phyloP scores from a whole-genome alignment of 2,888 invertebrate genomes.

The Pseudeuparius sepicola region DNA sequence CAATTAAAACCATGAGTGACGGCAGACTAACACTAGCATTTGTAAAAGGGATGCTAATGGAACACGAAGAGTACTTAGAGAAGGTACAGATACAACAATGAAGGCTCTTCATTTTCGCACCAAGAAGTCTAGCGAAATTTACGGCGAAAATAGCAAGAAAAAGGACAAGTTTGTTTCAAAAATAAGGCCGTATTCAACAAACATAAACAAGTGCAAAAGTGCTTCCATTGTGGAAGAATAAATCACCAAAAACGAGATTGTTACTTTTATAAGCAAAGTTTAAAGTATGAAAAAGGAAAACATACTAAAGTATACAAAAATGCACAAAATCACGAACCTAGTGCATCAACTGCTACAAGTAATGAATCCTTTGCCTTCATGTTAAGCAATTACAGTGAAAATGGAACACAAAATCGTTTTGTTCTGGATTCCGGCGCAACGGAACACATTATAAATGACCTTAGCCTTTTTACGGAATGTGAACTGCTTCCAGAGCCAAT shows the following conservation, averaged over 20 bases:
- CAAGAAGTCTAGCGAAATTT: no score
- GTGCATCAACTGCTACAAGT: conserved; percentile 9
- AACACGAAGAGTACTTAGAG: conserved; percentile 16
- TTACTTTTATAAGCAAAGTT: no score
- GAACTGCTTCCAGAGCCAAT: conserved; percentile 10
- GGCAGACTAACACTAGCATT: conserved; percentile 15
- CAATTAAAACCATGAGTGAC: no score
- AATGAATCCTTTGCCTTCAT: conserved; percentile 11
- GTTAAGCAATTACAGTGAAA: conserved; percentile 6
- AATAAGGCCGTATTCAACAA: no score
- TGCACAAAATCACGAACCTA: conserved; percentile 7
- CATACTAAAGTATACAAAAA: no score
- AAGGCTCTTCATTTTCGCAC: conserved; percentile 13
- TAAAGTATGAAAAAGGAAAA: conserved; percentile 9
- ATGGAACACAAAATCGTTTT: background rate
- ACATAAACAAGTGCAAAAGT: no score
- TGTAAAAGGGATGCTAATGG: conserved; percentile 16
- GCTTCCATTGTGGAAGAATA: no score
- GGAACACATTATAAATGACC: conserved; percentile 12
- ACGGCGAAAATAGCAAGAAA: no score
- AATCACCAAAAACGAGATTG: no score
- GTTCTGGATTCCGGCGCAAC: conserved; percentile 2
- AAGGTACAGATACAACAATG: conserved; percentile 14
- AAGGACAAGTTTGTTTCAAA: no score
- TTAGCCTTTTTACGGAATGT: conserved; percentile 2